These are phyloP conservation scores for Cryptoblepharus egeriae DNA, from an alignment of 2,797 vertebrate species.

Conservation along the genomic window DNA sequence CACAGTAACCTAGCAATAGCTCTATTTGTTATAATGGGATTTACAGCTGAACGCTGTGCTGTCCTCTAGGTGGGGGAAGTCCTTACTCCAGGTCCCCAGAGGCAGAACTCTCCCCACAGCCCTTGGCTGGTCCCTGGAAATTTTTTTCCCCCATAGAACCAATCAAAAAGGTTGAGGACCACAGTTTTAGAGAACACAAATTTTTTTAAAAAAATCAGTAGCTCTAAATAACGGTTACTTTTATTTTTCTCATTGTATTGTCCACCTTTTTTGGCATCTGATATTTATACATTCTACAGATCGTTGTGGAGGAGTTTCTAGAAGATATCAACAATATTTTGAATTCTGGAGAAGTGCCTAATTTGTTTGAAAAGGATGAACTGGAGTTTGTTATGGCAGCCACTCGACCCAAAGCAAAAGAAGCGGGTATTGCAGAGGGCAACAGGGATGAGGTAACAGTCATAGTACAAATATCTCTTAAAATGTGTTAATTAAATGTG, in stretches of 20 bases:
- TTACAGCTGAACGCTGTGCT: too few relatives aligned
- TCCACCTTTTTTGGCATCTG: not conserved
- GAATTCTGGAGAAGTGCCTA: constrained; percentile 86
- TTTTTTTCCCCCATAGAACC: too few relatives aligned
- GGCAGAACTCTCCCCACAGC: too few relatives aligned
- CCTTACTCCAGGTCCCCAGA: too few relatives aligned
- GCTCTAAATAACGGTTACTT: not conserved
- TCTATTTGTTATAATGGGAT: too few relatives aligned
- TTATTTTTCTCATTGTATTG: constrained; percentile 2
- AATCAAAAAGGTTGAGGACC: too few relatives aligned
- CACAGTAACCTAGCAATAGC: too few relatives aligned
- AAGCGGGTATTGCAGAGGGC: constrained; percentile 83
- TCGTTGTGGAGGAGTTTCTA: constrained; percentile 84
- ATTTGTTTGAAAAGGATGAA: constrained; percentile 88
- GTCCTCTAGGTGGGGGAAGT: too few relatives aligned
- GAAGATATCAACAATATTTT: constrained; percentile 90
- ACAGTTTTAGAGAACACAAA: not conserved
- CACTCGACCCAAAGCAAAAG: constrained; percentile 84
- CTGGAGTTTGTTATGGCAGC: constrained; percentile 84
- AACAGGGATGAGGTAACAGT: constrained; percentile 85
- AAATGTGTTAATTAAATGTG: not conserved
- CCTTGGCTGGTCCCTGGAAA: too few relatives aligned
- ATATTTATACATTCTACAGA: constrained; percentile 64
- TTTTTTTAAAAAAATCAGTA: not conserved
- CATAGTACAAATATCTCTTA: constrained; percentile 6